phyloP scores from a whole-genome alignment of 2,113 vertebrate genomes.

The Eurystomus gularis region DNA sequence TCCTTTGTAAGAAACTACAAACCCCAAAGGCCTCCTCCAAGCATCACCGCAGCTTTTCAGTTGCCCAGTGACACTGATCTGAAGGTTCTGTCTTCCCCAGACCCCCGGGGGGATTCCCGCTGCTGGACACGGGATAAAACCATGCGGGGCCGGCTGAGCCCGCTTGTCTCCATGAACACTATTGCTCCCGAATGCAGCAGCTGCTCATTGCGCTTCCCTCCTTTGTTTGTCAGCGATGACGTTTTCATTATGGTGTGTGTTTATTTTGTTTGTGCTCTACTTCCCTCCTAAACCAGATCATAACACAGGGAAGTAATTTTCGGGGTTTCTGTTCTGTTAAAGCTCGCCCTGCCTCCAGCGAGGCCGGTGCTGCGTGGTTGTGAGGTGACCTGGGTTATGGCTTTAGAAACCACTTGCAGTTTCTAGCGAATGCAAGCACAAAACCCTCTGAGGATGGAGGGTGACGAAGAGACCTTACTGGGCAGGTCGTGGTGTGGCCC shows the following conservation, averaged over 20 bases:
- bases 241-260: not conserved
- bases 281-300: not conserved
- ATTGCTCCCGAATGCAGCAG: too few species aligned
- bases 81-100: too few species aligned
- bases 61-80: too few species aligned
- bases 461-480: not conserved
- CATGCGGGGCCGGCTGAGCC: too few species aligned
- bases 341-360: not conserved
- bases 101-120: too few species aligned
- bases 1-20: too few species aligned
- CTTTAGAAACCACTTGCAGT: not conserved
- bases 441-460: not conserved
- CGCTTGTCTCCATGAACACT: too few species aligned
- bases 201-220: fast-evolving
- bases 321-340: not conserved
- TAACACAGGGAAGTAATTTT: not conserved
- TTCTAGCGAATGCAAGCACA: not conserved
- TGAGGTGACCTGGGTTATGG: not conserved
- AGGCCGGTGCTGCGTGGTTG: not conserved
- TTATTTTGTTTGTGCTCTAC: not conserved
- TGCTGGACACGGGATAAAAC: too few species aligned
- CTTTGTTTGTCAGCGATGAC: not conserved
- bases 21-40: too few species aligned
- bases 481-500: not conserved
- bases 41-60: too few species aligned